Base-by-base conservation (phyloP, 2,888 invertebrate genomes). In the Machimus atricapillus region DNA sequence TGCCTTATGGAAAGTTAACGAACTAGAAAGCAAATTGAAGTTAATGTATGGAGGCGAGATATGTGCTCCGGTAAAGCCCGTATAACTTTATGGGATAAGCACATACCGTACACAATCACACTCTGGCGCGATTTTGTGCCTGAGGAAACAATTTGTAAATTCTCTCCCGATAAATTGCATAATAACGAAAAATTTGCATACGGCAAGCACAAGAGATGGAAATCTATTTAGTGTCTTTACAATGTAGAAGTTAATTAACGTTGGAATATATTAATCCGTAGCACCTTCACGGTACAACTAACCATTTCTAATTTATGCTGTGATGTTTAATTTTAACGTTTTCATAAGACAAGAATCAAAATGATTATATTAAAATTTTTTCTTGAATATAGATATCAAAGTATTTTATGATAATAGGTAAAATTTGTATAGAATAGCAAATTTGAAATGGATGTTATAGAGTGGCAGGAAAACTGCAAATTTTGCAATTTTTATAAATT, bases 1-100 rank as follows among this genome's bases (percentile, higher is more conserved):
- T 37, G 82, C 66, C 82, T 82, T 82, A 82, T 82, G 82, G 82
- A 82, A 82, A 82, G 82, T 58, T 82, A 82, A 82, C 82, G 82
- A 82, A 82, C 82, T 82, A 37, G 82, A 82, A 66, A 66, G 58
- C 66, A 82, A 82, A 82, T 82, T 82, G 82, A 66, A 82, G 82
- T 82, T 82, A 82, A 82, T 82, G 58, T 66, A 82, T 82, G 82
- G 56, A 66, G 56, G 66, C 46, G 58, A 58, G 66, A 58, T 66
- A 40, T 82, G 66, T 52, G 34, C 37, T 82, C 37, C 52, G 27
- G 52, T 46, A 31, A 52, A 27, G 19, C 66, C 66, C 66, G 66
- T 66, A 66, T 23, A 66, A 66, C 66, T 66, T 66, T 66, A 66
- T 66, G 27, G 66, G 66, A 66, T 66, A 66, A 66, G 66, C 66